Percentiles rank a stretch among this genome's conserved stretches.
Evolutionary conservation across 2,797 vertebrate species (phyloP).

Genomic region (Potorous gilbertii): DNA sequence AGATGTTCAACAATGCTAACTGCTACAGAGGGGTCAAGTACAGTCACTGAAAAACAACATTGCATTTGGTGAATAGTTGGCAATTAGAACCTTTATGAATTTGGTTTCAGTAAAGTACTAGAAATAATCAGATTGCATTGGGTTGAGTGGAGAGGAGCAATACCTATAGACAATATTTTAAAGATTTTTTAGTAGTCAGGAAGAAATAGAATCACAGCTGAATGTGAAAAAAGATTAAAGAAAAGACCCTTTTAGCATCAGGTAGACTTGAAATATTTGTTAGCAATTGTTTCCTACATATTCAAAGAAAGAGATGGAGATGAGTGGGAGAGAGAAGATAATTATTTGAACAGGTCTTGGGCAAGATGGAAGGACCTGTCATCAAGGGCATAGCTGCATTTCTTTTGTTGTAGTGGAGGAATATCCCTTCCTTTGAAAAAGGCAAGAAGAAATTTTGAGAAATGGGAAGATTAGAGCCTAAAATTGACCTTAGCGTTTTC

Average conservation of each 20-base stretch:
- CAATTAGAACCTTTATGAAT: not conserved
- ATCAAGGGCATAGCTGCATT: not conserved
- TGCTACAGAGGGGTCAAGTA: not conserved
- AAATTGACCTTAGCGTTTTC: not conserved
- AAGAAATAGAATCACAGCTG: not conserved
- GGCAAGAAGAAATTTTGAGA: not conserved
- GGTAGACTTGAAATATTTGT: not conserved
- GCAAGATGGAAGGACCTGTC: not conserved
- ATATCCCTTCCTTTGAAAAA: not conserved
- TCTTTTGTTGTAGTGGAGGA: not conserved
- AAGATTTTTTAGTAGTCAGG: not conserved
- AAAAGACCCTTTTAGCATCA: not conserved
- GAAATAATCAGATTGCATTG: not conserved
- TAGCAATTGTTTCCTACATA: not conserved
- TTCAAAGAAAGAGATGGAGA: not conserved
- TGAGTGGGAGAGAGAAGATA: not conserved
- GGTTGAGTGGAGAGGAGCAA: not conserved
- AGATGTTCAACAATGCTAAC: not conserved
- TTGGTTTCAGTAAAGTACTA: not conserved
- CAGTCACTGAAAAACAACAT: not conserved
- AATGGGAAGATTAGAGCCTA: not conserved
- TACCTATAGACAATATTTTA: not conserved
- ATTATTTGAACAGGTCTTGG: not conserved
- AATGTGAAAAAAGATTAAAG: not conserved
- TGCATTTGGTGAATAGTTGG: not conserved